A percentile compares a stretch with the other conserved stretches of the same genome.
These are phyloP conservation scores for Drosophila jambulina DNA, from an alignment of 1,140 invertebrate genomes.

Conservation along the genomic window DNA sequence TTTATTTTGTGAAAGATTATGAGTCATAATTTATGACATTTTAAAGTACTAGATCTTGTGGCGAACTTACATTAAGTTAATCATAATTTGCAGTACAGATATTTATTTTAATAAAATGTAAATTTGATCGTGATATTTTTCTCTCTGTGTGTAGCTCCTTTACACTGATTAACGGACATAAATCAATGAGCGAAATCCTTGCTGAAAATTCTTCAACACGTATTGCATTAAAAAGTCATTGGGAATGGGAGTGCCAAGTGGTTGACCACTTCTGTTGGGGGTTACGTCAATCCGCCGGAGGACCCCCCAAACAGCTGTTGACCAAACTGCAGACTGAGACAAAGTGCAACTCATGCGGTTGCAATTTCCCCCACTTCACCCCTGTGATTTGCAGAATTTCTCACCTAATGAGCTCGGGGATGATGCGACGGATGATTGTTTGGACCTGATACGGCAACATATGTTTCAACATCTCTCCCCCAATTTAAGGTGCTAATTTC, in stretches of 20 bases:
- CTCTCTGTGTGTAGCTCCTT: background rate
- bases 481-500: constrained; percentile 41
- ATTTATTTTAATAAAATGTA: no score
- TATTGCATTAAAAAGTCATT: constrained; percentile 61
- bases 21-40: no score
- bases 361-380: constrained; percentile 6
- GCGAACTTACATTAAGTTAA: background rate
- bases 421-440: constrained; percentile 21
- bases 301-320: constrained; percentile 23
- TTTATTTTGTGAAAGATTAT: background rate
- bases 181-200: constrained; percentile 40
- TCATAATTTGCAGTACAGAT: background rate
- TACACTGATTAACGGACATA: constrained; percentile 51
- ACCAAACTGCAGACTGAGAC: constrained; percentile 47
- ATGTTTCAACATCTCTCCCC: constrained; percentile 26
- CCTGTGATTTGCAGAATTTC: constrained; percentile 61
- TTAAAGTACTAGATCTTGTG: background rate
- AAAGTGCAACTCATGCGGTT: constrained; percentile 76
- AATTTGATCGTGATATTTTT: background rate
- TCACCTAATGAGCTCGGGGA: constrained; percentile 20
- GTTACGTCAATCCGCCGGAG: background rate
- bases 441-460: constrained; percentile 32
- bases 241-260: constrained; percentile 33
- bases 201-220: constrained; percentile 39
- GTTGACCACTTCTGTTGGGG: constrained; percentile 66